phyloP scores from a whole-genome alignment of 2,797 vertebrate species.

The Dicrostonyx torquatus region DNA sequence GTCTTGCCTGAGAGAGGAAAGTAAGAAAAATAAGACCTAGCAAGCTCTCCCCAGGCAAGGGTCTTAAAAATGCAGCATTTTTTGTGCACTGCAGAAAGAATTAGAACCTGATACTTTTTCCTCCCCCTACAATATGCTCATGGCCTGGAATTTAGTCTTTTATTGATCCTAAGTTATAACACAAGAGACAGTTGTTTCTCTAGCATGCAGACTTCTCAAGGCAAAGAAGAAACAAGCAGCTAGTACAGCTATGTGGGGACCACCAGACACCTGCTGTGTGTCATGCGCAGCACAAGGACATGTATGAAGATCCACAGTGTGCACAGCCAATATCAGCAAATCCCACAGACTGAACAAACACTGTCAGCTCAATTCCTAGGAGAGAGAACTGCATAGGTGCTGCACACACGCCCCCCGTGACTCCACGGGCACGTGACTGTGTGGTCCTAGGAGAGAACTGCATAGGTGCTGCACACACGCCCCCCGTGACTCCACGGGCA shows the following conservation, averaged over 20 bases:
- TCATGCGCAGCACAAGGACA: not conserved
- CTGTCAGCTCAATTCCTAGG: conserved; percentile 24
- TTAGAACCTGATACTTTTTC: conserved; percentile 54
- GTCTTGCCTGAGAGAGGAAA: conserved; percentile 63
- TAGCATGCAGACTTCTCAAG: conserved; percentile 50
- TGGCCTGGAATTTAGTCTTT: conserved; percentile 34
- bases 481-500: not conserved
- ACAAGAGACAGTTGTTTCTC: conserved; percentile 26
- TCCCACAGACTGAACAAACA: conserved; percentile 27
- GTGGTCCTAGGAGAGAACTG: not conserved
- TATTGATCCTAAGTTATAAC: conserved; percentile 28
- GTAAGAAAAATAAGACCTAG: conserved; percentile 63
- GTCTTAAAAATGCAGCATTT: conserved; percentile 81
- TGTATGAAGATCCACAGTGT: not conserved
- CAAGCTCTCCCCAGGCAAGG: conserved; percentile 65
- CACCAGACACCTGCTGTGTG: not conserved
- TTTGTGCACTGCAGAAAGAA: conserved; percentile 51
- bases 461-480: not conserved
- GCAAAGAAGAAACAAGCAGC: conserved; percentile 23
- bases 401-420: not conserved
- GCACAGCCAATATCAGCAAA: not conserved
- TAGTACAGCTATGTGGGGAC: not conserved
- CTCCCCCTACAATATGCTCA: conserved; percentile 21
- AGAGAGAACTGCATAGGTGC: not conserved
- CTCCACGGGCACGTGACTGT: not conserved